A percentile compares a stretch with the other conserved stretches of the same genome.
Evolutionary conservation across 2,888 invertebrate species (phyloP).

Genomic region (Melanophora roralis): DNA sequence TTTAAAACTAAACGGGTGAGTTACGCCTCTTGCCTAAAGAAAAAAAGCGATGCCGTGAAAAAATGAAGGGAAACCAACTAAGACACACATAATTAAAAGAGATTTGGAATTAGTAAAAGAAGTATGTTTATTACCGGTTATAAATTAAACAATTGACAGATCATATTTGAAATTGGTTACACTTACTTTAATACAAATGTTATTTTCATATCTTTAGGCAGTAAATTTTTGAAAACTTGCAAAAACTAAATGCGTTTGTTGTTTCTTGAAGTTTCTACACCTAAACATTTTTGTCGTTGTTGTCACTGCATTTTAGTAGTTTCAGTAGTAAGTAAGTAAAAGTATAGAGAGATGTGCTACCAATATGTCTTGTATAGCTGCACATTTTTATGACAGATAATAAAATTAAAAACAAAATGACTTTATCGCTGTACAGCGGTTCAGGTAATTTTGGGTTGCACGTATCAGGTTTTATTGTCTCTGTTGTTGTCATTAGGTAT

Average conservation of each 20-base stretch:
- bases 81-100: no score
- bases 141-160: slow-evolving; percentile 55
- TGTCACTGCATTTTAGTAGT: slow-evolving; percentile 17
- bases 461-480: background rate
- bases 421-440: slow-evolving; percentile 53
- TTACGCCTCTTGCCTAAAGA: slow-evolving; percentile 27
- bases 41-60: background rate
- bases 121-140: slow-evolving; percentile 40
- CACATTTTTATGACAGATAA: slow-evolving; percentile 52
- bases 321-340: slow-evolving; percentile 9
- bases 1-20: slow-evolving; percentile 14
- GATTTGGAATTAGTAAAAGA: slow-evolving; percentile 20
- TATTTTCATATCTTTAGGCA: background rate
- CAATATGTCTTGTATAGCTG: slow-evolving; percentile 12
- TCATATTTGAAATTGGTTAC: slow-evolving; percentile 43
- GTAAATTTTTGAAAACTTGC: background rate
- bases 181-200: slow-evolving; percentile 8
- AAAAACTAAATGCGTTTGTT: slow-evolving; percentile 1
- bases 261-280: slow-evolving; percentile 25
- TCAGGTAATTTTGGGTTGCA: slow-evolving; percentile 21
- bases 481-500: background rate
- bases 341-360: slow-evolving; percentile 1
- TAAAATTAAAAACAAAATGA: slow-evolving; percentile 50
- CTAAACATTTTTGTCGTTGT: background rate
- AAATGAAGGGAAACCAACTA: background rate